These are phyloP conservation scores for Psococerastis gibbosa DNA, from an alignment of 2,888 invertebrate genomes.

Conservation along the genomic window DNA sequence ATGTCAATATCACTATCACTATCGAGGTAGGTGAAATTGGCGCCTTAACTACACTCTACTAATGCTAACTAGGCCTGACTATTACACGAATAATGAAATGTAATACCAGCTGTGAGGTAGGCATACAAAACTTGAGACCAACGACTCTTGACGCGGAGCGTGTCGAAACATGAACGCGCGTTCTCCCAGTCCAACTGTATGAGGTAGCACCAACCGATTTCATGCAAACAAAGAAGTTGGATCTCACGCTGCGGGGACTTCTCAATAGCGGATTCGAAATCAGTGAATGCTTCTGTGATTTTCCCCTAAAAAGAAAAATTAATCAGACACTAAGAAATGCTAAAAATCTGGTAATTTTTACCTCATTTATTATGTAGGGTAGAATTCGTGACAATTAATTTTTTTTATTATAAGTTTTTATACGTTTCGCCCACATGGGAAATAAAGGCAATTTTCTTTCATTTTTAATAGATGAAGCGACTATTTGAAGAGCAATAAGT, in stretches of 20 bases:
- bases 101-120: conserved; percentile 35
- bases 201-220: conserved; percentile 46
- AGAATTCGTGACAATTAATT: too few species aligned
- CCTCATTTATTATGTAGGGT: too few species aligned
- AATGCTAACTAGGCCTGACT: too few species aligned
- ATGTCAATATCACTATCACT: too few species aligned
- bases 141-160: conserved; percentile 36
- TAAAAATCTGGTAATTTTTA: too few species aligned
- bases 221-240: conserved; percentile 38
- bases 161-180: conserved; percentile 31
- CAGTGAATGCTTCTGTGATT: conserved; percentile 33
- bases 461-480: too few species aligned
- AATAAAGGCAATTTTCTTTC: too few species aligned
- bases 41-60: too few species aligned
- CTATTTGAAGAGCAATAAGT: too few species aligned
- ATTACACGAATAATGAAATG: not conserved
- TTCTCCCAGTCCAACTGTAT: conserved; percentile 37
- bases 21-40: too few species aligned
- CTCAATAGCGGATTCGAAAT: conserved; percentile 36
- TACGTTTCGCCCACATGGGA: too few species aligned
- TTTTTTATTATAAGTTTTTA: too few species aligned
- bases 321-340: not conserved
- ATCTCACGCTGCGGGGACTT: conserved; percentile 41
- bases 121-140: conserved; percentile 47
- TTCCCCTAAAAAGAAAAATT: conserved; percentile 30